Evolutionary conservation across 2,797 vertebrate species (phyloP).

Genomic region (Lacerta agilis): DNA sequence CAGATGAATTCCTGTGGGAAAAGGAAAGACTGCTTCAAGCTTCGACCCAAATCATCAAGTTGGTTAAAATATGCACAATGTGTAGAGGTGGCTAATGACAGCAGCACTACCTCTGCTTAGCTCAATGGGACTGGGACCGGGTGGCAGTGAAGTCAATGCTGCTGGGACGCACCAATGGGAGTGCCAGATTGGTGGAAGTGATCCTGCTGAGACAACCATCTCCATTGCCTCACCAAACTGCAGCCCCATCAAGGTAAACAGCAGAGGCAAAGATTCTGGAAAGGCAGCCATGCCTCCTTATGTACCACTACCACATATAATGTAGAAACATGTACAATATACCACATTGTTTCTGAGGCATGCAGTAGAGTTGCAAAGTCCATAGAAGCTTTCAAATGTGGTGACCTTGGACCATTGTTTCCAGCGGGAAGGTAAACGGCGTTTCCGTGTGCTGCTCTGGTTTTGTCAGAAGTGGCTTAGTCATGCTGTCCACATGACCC

Average conservation of each 20-base stretch:
- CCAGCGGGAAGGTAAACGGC: too few species aligned
- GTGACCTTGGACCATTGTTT: background rate
- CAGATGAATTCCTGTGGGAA: slow-evolving; percentile 56
- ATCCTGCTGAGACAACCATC: too few species aligned
- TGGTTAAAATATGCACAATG: background rate
- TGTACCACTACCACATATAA: background rate
- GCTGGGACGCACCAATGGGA: too few species aligned
- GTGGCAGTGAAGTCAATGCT: too few species aligned
- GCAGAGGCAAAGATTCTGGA: background rate
- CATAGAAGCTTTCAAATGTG: background rate
- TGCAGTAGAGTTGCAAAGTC: background rate
- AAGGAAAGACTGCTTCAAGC: background rate
- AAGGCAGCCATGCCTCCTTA: background rate
- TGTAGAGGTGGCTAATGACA: too few species aligned
- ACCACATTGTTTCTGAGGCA: background rate
- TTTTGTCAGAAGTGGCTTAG: too few species aligned
- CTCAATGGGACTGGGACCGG: too few species aligned
- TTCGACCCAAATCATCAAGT: background rate
- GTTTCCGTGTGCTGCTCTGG: too few species aligned
- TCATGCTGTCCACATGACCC: too few species aligned
- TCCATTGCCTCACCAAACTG: too few species aligned
- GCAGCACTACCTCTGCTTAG: background rate
- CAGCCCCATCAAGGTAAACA: too few species aligned
- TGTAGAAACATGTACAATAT: background rate
- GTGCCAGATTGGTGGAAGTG: too few species aligned